phyloP scores from a whole-genome alignment of 2,888 invertebrate species.

The Microplitis manilae region DNA sequence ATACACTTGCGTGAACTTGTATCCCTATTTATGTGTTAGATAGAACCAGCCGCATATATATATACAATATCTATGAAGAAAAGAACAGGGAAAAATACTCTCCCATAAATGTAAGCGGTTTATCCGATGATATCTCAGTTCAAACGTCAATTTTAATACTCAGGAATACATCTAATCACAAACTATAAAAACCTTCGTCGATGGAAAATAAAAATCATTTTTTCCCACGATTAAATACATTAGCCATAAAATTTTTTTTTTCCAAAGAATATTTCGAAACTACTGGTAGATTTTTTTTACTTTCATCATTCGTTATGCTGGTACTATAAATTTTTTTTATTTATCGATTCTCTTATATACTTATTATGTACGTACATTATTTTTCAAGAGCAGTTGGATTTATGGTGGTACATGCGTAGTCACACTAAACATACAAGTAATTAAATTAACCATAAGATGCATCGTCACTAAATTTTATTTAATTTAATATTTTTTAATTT shows the following conservation, averaged over 20 bases:
- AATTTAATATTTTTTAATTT: neutral
- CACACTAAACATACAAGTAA: neutral
- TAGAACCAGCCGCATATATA: neutral
- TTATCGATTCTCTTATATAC: conserved; percentile 10
- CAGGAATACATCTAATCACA: conserved; percentile 6
- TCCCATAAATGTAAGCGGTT: conserved; percentile 30
- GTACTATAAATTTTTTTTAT: conserved; percentile 22
- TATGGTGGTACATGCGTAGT: neutral
- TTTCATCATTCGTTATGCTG: conserved; percentile 15
- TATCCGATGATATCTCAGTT: conserved; percentile 33
- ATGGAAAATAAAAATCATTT: neutral
- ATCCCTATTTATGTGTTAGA: neutral
- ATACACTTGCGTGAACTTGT: neutral
- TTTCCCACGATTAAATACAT: conserved; percentile 9
- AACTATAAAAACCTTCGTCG: conserved; percentile 17
- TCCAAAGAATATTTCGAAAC: conserved; percentile 3
- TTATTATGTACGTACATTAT: neutral
- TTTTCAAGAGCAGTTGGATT: conserved; percentile 5
- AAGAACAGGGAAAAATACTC: conserved; percentile 13
- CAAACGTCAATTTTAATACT: conserved; percentile 41
- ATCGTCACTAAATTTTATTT: neutral
- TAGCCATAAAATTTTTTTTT: neutral
- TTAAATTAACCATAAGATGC: conserved; percentile 22
- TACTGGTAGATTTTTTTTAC: conserved; percentile 11
- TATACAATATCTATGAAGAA: conserved; percentile 5